Conservation (phyloP, 2,797 vertebrate species). For the Muraenolepis orangiensis region DNA sequence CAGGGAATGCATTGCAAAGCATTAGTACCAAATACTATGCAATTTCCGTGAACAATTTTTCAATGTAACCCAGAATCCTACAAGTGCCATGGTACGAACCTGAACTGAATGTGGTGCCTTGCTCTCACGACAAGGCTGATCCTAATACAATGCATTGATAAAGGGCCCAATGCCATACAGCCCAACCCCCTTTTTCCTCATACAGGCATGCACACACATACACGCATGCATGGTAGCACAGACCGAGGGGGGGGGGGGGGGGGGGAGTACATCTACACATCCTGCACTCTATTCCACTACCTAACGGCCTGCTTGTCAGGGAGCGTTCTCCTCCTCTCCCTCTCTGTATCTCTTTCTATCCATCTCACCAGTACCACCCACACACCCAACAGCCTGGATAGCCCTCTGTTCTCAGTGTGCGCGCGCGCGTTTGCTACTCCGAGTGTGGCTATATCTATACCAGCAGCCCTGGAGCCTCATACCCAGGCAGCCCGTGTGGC, state of each 20-base stretch:
- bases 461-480: conserved; percentile 51
- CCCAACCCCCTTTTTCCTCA: conserved; percentile 60
- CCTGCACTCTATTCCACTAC: conserved; percentile 56
- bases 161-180: conserved; percentile 43
- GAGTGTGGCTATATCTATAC: conserved; percentile 60
- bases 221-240: conserved; percentile 37
- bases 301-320: conserved; percentile 48
- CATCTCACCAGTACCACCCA: conserved; percentile 60
- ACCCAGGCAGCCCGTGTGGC: conserved; percentile 51
- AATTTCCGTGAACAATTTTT: neutral
- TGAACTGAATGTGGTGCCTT: neutral
- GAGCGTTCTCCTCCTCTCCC: conserved; percentile 30
- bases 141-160: conserved; percentile 3
- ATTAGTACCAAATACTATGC: neutral
- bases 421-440: conserved; percentile 41
- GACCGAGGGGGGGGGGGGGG: conserved; percentile 38
- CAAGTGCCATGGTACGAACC: neutral
- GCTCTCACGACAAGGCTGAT: neutral
- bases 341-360: neutral
- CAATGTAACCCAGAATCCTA: neutral
- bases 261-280: conserved; percentile 32
- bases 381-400: conserved; percentile 68
- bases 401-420: conserved; percentile 56
- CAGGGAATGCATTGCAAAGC: neutral
- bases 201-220: conserved; percentile 33